Conservation (phyloP, 2,113 vertebrate species). For the Emydura subglobosa region DNA sequence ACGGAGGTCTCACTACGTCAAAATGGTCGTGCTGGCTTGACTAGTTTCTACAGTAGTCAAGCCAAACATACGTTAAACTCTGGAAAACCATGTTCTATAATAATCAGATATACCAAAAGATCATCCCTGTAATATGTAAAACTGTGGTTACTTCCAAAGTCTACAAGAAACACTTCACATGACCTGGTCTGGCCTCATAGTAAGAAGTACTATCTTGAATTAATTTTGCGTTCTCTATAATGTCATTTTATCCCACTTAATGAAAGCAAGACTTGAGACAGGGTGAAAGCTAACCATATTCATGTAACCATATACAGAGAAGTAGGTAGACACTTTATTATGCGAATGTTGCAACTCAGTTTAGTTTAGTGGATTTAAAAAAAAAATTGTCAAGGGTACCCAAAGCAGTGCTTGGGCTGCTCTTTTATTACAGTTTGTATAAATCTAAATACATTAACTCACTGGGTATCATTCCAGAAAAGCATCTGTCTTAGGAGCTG, state of each 20-base stretch:
- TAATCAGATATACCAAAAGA: not conserved
- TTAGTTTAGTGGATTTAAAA: not conserved
- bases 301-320: not conserved
- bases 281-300: fast-evolving
- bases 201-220: not conserved
- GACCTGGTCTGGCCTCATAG: not conserved
- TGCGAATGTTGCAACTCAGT: not conserved
- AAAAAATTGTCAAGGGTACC: not conserved
- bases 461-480: fast-evolving
- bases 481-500: fast-evolving
- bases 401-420: not conserved
- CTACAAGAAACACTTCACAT: not conserved
- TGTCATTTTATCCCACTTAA: fast-evolving
- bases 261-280: not conserved
- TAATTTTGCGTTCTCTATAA: fast-evolving
- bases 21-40: not conserved
- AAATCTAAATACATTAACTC: not conserved
- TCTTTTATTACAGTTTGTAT: not conserved
- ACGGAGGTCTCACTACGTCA: not conserved
- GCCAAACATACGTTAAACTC: not conserved
- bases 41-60: not conserved
- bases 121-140: not conserved
- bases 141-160: not conserved
- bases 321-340: not conserved
- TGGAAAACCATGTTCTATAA: not conserved